Evolutionary conservation across 2,113 vertebrate genomes (phyloP).

Genomic region (Hippoglossus stenolepis): DNA sequence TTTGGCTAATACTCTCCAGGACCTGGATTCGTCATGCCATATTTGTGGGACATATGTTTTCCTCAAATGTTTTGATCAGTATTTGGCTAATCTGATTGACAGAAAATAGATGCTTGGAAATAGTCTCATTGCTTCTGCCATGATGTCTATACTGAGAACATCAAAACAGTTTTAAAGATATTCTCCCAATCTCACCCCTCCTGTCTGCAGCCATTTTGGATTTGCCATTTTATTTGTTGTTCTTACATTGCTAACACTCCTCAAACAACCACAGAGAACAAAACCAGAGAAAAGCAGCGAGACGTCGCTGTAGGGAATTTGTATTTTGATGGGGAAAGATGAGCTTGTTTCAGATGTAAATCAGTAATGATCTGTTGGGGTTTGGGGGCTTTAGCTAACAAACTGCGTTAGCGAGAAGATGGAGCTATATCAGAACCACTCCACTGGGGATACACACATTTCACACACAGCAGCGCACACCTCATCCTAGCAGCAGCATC

Average conservation of each 20-base stretch:
- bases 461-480: constrained; percentile 52
- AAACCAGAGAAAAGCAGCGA: not conserved
- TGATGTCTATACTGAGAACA: too few species aligned
- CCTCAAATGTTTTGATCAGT: too few species aligned
- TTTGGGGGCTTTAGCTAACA: constrained; percentile 49
- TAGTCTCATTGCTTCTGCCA: too few species aligned
- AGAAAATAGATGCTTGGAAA: too few species aligned
- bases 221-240: constrained; percentile 11
- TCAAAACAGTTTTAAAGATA: too few species aligned
- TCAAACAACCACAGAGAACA: constrained; percentile 11
- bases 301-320: constrained; percentile 28
- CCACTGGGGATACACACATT: constrained; percentile 51
- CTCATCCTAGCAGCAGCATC: constrained; percentile 56
- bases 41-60: too few species aligned
- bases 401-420: constrained; percentile 48
- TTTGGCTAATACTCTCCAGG: too few species aligned
- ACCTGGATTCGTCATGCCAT: too few species aligned
- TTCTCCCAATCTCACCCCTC: not conserved
- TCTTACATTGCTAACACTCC: not conserved
- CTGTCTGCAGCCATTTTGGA: constrained; percentile 42
- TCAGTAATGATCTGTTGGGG: constrained; percentile 40
- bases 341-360: constrained; percentile 47
- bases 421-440: constrained; percentile 51
- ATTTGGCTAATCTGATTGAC: too few species aligned
- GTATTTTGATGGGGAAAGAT: constrained; percentile 37